Base-by-base conservation (phyloP, 2,113 vertebrate genomes). In the Gavia stellata region DNA sequence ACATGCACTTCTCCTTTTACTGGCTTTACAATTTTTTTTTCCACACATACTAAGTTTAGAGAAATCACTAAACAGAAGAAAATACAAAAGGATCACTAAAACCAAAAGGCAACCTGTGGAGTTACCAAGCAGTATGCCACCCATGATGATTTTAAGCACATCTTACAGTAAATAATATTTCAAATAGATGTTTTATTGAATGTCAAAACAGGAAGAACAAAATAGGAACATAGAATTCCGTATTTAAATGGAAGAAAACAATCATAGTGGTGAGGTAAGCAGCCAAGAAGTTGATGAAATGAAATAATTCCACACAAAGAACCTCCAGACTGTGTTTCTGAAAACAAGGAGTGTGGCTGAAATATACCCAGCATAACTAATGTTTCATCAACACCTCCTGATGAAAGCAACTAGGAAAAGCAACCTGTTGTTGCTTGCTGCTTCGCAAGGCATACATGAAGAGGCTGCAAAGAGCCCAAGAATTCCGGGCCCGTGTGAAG, bases 261-360 rank as follows among this genome's bases (percentile, higher is more conserved):
- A 21, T 1, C 1, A 2, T 0, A 63, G 9, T 0, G 11, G n/a
- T 2, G 25, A 78, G 20, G 1, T 6, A 44, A 66, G 24, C 9
- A 31, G 14, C 7, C 36, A 26, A 36, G 36, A 56, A 86, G 36
- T 12, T 26, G 20, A 75, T 3, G 7, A 66, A 42, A 55, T 2
- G 5, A 83, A 21, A 36, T 20, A 63, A 52, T 11, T 24, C 25
- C 56, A 19, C 1, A 10, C 3, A 6, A 33, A 70, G 34, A 23
- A 3, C 4, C n/a, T 31, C 44, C 10, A 14, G 59, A 16, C 14
- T 3, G 16, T 5, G 9, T 34, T 31, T 50, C 5, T 12, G 38
- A 36, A 18, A 73, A 9, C 31, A 50, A 83, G 31, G 0, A 44
- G 31, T 1, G 1, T 6, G 34, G 47, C n/a, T 17, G 34, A 50